These are phyloP conservation scores for Sphaeridia pumilis DNA, from an alignment of 2,888 invertebrate genomes.

Conservation along the genomic window DNA sequence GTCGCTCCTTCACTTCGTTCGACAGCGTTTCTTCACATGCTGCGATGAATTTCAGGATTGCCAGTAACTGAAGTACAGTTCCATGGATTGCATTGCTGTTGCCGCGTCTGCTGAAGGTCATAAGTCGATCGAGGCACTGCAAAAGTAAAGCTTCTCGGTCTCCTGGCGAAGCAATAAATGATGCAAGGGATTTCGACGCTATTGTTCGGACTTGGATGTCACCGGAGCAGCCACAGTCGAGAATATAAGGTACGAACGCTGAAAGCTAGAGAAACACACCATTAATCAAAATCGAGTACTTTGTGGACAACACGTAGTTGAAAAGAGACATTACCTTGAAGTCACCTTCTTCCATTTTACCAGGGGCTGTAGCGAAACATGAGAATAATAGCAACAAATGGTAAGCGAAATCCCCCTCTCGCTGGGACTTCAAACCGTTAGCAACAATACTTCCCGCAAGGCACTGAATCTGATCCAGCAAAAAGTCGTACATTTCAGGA, in stretches of 20 bases:
- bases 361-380: slow-evolving; percentile 23
- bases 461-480: slow-evolving; percentile 43
- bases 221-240: slow-evolving; percentile 52
- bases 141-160: slow-evolving; percentile 16
- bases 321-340: slow-evolving; percentile 18
- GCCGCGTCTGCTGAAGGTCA: background rate
- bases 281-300: background rate
- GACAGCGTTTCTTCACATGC: slow-evolving; percentile 2
- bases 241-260: slow-evolving; percentile 54
- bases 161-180: slow-evolving; percentile 24
- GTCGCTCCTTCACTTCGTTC: slow-evolving; percentile 2
- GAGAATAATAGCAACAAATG: slow-evolving; percentile 32
- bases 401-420: slow-evolving; percentile 28
- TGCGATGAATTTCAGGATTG: slow-evolving; percentile 1
- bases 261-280: slow-evolving; percentile 45
- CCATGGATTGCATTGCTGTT: slow-evolving; percentile 27
- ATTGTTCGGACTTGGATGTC: slow-evolving; percentile 58
- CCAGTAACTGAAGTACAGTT: slow-evolving; percentile 18
- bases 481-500: slow-evolving; percentile 51
- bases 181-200: slow-evolving; percentile 33
- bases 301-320: background rate
- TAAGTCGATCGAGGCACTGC: slow-evolving; percentile 12
- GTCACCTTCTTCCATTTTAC: slow-evolving; percentile 28
- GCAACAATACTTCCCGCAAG: background rate
- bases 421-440: background rate